Base-by-base conservation (phyloP, 2,797 vertebrate species). In the Sebastes hubbsi region DNA sequence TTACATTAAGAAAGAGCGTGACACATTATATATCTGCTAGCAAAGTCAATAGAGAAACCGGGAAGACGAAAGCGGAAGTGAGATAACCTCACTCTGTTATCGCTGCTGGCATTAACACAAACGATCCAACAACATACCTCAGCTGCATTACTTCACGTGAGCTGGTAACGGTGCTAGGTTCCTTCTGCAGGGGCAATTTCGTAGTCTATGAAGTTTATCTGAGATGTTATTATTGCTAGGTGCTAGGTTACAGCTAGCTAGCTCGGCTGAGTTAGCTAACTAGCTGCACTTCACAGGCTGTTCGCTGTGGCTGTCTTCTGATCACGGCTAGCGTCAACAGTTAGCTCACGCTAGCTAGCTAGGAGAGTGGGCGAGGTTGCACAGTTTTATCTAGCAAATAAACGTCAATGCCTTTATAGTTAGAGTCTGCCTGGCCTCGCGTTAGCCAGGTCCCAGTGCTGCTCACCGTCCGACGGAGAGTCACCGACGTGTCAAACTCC, bases 11-110 rank as follows among this genome's bases (percentile, higher is more conserved):
- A 46, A 36, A 16, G 2, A 1, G 1, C 1, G 1, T 16, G n/a
- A 5, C 8, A 55, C 2, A 6, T 11, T 1, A 4, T 5, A 0
- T 8, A 18, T 25, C 14, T 75, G 13, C 9, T 11, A 9, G 6
- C 6, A 22, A 7, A 32, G 42, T 20, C 24, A 54, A 82, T 1
- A 36, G 2, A 34, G 7, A 70, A 24, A 75, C 58, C 29, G 11
- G 10, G 3, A n/a, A 52, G 34, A 52, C 77, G 63, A 84, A 91
- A 78, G 84, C 89, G 86, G 90, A 92, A 90, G 77, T 84, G 52
- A 34, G 32, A 69, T 30, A 12, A 29, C 20, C 12, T n/a, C 27
- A 49, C 52, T 3, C 52, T 3, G 73, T 65, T 84, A 81, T 74
- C 11, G 52, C 65, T 13, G 12, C 4, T 36, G 11, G 16, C 30